Base-by-base conservation (phyloP, 2,888 invertebrate species). In the Drosophila atripex region DNA sequence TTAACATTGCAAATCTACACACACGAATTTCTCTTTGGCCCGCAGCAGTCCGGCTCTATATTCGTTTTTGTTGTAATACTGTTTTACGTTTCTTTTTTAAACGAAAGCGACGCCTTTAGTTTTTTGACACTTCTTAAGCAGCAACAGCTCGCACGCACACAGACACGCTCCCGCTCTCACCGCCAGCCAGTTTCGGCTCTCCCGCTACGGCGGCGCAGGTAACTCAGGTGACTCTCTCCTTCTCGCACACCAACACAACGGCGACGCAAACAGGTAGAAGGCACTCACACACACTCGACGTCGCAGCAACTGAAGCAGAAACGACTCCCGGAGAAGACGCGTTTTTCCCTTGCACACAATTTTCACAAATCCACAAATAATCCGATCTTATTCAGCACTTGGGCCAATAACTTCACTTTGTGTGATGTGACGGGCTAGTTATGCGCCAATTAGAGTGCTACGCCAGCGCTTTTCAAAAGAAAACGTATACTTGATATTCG, bases 101-200 rank as follows among this genome's bases (percentile, higher is more conserved):
- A 86, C 76, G 86, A 83, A 83, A 83, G 76, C 88, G 79, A 73
- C 75, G 70, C 86, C 68, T 87, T 73, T 79, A 69, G 72, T 64
- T 64, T 76, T 79, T 85, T 63, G 71, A 75, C 66, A 71, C 65
- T 77, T 66, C 66, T 56, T 65, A 63, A 70, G 74, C 58, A 75
- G 68, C 25, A 52, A 54, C 21, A 18, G 16, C 53, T 45, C 28
- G 14, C 64, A 63, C 38, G 35, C 25, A 51, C 25, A 39, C 52
- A 49, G n/a, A 21, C 41, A 5, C 18, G n/a, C 18, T 45, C 21
- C 47, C 11, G 7, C 51, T 53, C 52, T 18, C 23, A 12, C 52
- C 41, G 28, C 28, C 28, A 28, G 28, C 28, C 28, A 28, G 28
- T 28, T 28, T 28, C 14, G 18, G 16, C 47, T 59, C 47, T 59